Conservation (phyloP, 2,888 invertebrate species). For the Brachynemurus nebulosus region DNA sequence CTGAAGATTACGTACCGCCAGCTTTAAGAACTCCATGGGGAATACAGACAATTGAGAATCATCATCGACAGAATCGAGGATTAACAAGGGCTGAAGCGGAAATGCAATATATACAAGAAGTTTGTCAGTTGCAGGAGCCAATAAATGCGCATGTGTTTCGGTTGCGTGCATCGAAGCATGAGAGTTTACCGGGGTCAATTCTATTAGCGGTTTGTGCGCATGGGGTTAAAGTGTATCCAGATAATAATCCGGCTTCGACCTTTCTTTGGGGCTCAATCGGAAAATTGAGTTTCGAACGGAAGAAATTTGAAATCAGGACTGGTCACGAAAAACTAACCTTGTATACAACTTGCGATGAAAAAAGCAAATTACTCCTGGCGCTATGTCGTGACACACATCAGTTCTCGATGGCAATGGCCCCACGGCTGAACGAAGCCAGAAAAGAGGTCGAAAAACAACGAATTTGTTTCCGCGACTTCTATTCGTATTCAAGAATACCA, state of each 20-base stretch:
- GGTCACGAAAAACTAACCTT: slow-evolving; percentile 78
- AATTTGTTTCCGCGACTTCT: slow-evolving; percentile 47
- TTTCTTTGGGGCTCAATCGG: slow-evolving; percentile 94
- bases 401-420: slow-evolving; percentile 86
- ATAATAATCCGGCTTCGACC: slow-evolving; percentile 53
- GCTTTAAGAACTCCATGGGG: slow-evolving; percentile 42
- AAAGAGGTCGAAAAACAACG: slow-evolving; percentile 67
- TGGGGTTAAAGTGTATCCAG: slow-evolving; percentile 77
- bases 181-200: slow-evolving; percentile 62
- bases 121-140: slow-evolving; percentile 67
- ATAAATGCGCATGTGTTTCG: slow-evolving; percentile 76
- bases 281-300: slow-evolving; percentile 89
- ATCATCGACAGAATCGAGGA: slow-evolving; percentile 71
- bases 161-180: slow-evolving; percentile 61
- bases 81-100: slow-evolving; percentile 70
- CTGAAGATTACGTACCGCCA: slow-evolving; percentile 72
- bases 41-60: slow-evolving; percentile 47
- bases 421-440: slow-evolving; percentile 67
- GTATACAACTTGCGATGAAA: slow-evolving; percentile 85
- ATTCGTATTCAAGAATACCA: slow-evolving; percentile 46
- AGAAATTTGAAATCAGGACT: slow-evolving; percentile 92
- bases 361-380: slow-evolving; percentile 78
- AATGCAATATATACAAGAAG: slow-evolving; percentile 77
- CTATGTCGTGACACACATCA: slow-evolving; percentile 88
- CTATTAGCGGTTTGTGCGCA: slow-evolving; percentile 85